A percentile compares a stretch with the other conserved stretches of the same genome.
phyloP scores from a whole-genome alignment of 2,797 vertebrate genomes.

The Malurus leucopterus region DNA sequence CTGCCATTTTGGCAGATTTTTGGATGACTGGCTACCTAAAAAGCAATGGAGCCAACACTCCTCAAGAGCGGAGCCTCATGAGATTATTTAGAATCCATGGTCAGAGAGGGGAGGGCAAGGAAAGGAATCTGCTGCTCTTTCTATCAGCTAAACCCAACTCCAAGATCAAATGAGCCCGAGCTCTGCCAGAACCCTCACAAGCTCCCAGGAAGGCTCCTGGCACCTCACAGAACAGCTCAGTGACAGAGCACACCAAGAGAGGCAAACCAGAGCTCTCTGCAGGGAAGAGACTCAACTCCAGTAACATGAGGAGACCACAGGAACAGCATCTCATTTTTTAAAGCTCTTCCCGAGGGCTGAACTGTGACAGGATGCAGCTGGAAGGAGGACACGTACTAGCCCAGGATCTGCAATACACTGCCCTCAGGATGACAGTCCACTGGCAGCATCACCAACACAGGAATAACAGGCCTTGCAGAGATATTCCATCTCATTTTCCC shows the following conservation, averaged over 20 bases:
- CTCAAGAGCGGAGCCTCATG: neutral
- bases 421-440: accelerated
- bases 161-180: neutral
- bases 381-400: neutral
- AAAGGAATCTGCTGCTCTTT: neutral
- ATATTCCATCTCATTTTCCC: neutral
- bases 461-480: neutral
- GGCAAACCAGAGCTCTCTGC: neutral
- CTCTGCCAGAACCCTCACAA: neutral
- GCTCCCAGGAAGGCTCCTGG: neutral
- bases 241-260: neutral
- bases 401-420: neutral
- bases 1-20: neutral
- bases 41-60: neutral
- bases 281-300: neutral
- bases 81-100: neutral
- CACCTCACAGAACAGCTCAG: neutral
- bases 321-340: neutral
- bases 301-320: neutral
- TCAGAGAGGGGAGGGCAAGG: neutral
- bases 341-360: neutral
- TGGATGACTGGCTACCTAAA: neutral
- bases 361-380: neutral
- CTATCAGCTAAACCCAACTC: neutral
- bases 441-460: neutral